A percentile compares a stretch with the other conserved stretches of the same genome.
phyloP scores from a whole-genome alignment of 2,797 vertebrate species.

The Perodicticus potto region DNA sequence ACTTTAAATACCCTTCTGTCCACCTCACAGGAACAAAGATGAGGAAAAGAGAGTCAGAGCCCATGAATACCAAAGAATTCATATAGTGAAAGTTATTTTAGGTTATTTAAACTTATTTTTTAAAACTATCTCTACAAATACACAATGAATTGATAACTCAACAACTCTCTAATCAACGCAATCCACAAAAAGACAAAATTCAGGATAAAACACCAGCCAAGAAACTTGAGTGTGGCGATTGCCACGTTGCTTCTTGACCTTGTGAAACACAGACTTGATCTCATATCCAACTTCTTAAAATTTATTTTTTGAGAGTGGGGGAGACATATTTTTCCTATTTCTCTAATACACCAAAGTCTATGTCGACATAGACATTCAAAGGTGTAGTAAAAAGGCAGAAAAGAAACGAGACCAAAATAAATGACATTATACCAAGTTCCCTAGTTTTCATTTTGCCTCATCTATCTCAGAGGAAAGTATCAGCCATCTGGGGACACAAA shows the following conservation, averaged over 20 bases:
- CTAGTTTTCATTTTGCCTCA: not conserved
- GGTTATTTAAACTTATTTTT: slow-evolving; percentile 5
- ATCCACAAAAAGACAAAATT: not conserved
- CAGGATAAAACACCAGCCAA: not conserved
- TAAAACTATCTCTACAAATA: not conserved
- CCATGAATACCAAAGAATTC: not conserved
- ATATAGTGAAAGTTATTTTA: not conserved
- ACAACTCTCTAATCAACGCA: not conserved
- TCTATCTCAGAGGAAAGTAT: not conserved
- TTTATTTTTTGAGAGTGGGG: not conserved
- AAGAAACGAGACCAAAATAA: not conserved
- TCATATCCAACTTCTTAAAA: not conserved
- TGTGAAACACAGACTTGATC: not conserved
- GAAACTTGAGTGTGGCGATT: not conserved
- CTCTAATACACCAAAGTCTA: not conserved
- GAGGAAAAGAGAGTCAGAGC: not conserved
- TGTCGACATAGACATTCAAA: not conserved
- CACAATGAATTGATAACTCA: not conserved
- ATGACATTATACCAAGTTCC: not conserved
- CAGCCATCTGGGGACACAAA: not conserved
- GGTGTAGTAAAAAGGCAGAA: not conserved
- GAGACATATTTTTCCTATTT: not conserved
- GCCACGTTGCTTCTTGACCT: not conserved
- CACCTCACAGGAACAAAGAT: not conserved
- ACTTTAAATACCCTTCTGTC: slow-evolving; percentile 39